These are phyloP conservation scores for Rhizoglyphus robini DNA, from an alignment of 1,140 invertebrate genomes.

Conservation along the genomic window DNA sequence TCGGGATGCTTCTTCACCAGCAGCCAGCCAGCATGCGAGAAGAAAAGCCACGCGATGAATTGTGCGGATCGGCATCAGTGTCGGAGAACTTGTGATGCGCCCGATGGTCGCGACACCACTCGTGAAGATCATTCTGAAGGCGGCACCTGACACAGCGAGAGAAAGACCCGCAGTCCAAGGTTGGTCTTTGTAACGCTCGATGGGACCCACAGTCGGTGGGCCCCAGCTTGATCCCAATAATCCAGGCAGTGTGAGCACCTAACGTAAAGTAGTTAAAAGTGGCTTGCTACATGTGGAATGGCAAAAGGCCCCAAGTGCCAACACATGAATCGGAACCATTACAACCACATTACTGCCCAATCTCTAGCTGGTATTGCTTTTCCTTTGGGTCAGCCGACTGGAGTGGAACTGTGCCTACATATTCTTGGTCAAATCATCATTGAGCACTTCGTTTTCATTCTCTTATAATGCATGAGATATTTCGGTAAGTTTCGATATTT, in stretches of 20 bases:
- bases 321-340: slow-evolving; percentile 65
- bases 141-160: slow-evolving; percentile 27
- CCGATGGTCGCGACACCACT: slow-evolving; percentile 86
- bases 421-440: too few species aligned
- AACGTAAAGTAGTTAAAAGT: background rate
- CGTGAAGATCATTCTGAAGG: slow-evolving; percentile 66
- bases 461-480: too few species aligned
- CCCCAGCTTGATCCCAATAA: too few species aligned
- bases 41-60: too few species aligned
- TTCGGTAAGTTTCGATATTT: too few species aligned
- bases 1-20: slow-evolving; percentile 69
- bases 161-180: slow-evolving; percentile 35
- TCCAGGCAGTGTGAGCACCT: background rate
- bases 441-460: too few species aligned
- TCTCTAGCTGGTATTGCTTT: slow-evolving; percentile 29
- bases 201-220: too few species aligned
- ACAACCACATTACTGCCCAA: slow-evolving; percentile 86
- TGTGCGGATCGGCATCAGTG: too few species aligned
- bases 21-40: slow-evolving; percentile 86
- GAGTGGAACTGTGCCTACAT: too few species aligned
- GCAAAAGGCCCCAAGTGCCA: slow-evolving; percentile 65
- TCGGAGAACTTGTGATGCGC: too few species aligned
- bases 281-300: slow-evolving; percentile 45
- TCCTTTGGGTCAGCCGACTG: background rate
- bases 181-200: slow-evolving; percentile 40